These are phyloP conservation scores for Acanthisitta chloris DNA, from an alignment of 2,113 vertebrate genomes.

Conservation along the genomic window DNA sequence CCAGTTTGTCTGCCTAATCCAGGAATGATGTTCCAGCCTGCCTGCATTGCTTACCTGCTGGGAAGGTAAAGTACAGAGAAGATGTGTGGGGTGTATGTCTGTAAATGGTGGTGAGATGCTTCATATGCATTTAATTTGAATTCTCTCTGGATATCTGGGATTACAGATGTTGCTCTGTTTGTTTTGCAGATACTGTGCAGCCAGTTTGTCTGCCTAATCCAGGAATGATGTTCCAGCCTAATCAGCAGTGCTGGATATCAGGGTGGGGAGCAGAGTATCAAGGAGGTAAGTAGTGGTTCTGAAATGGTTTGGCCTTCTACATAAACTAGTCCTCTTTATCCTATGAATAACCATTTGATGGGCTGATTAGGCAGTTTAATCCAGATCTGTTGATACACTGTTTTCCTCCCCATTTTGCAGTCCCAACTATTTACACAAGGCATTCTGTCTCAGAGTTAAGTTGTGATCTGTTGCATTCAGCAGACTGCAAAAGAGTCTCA, in stretches of 20 bases:
- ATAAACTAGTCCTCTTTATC: neutral
- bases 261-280: conserved; percentile 77
- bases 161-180: neutral
- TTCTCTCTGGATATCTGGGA: neutral
- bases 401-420: neutral
- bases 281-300: conserved; percentile 68
- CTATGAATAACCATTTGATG: accelerated
- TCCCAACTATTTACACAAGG: neutral
- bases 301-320: neutral
- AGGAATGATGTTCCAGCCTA: conserved; percentile 62
- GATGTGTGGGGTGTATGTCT: neutral
- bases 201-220: conserved; percentile 79
- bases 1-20: conserved; percentile 79
- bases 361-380: neutral
- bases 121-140: neutral
- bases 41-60: too few species aligned
- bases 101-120: neutral
- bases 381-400: accelerated
- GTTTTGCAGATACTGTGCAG: conserved; percentile 38
- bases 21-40: conserved; percentile 64
- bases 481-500: neutral
- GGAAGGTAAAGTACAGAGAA: neutral
- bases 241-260: conserved; percentile 74
- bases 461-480: neutral
- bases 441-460: neutral